Evolutionary conservation across 2,797 vertebrate species (phyloP).

Genomic region (Scleropages formosus): DNA sequence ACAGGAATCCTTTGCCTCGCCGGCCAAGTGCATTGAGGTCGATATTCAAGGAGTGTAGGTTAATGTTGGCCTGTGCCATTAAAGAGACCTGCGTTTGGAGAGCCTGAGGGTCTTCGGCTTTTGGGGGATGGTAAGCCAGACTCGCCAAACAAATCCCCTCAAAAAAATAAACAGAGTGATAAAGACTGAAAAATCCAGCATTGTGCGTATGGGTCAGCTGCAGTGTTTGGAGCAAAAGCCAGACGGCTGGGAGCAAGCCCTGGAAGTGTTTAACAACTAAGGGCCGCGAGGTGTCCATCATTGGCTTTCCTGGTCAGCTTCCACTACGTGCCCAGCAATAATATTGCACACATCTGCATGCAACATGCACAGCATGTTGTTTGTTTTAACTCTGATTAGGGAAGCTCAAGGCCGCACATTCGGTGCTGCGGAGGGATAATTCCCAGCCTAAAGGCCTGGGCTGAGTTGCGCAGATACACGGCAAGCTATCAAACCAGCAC

Average conservation of each 20-base stretch:
- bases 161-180: conserved; percentile 70
- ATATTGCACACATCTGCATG: conserved; percentile 65
- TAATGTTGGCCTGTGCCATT: neutral
- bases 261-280: conserved; percentile 62
- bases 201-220: neutral
- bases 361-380: conserved; percentile 57
- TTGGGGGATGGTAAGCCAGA: conserved; percentile 22
- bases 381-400: conserved; percentile 71
- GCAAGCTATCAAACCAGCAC: conserved; percentile 13
- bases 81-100: neutral
- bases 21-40: conserved; percentile 17
- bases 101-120: neutral
- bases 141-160: conserved; percentile 44
- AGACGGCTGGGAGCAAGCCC: conserved; percentile 41
- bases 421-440: conserved; percentile 52
- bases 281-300: conserved; percentile 52
- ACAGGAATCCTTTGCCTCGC: conserved; percentile 18
- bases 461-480: conserved; percentile 24
- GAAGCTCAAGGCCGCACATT: conserved; percentile 67
- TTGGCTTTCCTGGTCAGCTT: conserved; percentile 26
- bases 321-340: conserved; percentile 41
- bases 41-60: conserved; percentile 16
- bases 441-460: conserved; percentile 51
- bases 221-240: neutral
- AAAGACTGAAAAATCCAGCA: conserved; percentile 36